Base-by-base conservation (phyloP, 2,113 vertebrate genomes). In the Ptyas mucosa region DNA sequence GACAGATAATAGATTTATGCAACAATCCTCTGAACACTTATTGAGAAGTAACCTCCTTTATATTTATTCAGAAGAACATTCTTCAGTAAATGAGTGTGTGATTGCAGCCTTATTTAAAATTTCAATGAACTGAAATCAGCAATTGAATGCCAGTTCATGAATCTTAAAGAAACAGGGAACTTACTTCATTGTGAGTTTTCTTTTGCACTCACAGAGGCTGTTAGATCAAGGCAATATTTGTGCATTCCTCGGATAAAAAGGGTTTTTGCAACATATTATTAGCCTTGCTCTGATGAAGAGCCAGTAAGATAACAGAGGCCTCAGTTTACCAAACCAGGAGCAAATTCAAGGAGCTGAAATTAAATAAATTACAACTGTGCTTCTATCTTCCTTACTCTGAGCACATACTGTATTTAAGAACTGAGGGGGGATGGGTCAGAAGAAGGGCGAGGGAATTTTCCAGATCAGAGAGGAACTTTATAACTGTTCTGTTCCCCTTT, bases 371-470 rank as follows among this genome's bases (percentile, higher is more conserved):
- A 21, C 64, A 90, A 39, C 88, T 90, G 91, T 94, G 54, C 92
- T 49, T 93, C 93, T 52, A 53, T 91, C 5, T 91, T 93, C 91
- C 88, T 85, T 49, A 87, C 91, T 94, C 86, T 29, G 91, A 46
- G 54, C 54, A 55, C 57, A 15, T 43, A 0, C 93, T 15, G 29
- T 69, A 69, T n/a, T 52, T 91, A 69, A 93, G 92, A 75, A 53
- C n/a, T 23, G 21, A 2, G 58, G 93, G 88, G 10, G 21, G 91
- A 85, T 85, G 93, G 94, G 95, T 96, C 95, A 95, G 95, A 90
- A 46, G 95, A 92, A 52, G 96, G 95, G 95, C 94, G 9, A 95
- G 95, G 91, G 96, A 88, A 92, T 81, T 94, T 75, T 94, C 93
- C 18, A 53, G 21, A 20, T 91, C 0, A 90, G 91, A 39, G 92